phyloP scores from a whole-genome alignment of 37 sponge, comb jelly and placozoan genomes.

The Hexactinellida sp. region DNA sequence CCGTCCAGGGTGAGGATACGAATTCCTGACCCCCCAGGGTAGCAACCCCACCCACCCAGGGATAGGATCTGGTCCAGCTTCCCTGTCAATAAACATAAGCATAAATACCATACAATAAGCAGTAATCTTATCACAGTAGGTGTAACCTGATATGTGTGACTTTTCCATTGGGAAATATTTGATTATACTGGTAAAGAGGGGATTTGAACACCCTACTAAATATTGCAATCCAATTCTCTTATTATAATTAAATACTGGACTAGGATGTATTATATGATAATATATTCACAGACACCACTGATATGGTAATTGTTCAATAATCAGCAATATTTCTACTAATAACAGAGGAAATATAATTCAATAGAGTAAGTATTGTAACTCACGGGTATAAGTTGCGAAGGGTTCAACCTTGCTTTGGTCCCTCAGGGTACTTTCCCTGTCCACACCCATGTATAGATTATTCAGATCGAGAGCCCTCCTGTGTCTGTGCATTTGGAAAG shows the following conservation, averaged over 20 bases:
- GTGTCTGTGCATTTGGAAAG: neutral
- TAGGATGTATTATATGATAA: no score
- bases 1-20: neutral
- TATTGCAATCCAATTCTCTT: no score
- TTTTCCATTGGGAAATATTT: neutral
- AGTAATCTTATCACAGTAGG: neutral
- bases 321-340: no score
- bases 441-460: neutral
- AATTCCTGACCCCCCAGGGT: neutral
- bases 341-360: no score
- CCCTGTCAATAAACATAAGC: no score
- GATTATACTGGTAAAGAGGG: no score
- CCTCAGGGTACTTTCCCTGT: neutral
- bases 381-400: neutral
- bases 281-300: no score
- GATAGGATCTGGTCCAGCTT: conserved; percentile 1
- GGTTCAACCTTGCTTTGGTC: neutral
- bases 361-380: neutral
- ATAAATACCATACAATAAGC: no score
- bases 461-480: neutral
- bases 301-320: no score
- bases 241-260: no score
- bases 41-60: neutral
- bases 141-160: neutral
- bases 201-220: no score